Evolutionary conservation across 1,140 invertebrate genomes (phyloP).

Genomic region (Drosophila erecta): DNA sequence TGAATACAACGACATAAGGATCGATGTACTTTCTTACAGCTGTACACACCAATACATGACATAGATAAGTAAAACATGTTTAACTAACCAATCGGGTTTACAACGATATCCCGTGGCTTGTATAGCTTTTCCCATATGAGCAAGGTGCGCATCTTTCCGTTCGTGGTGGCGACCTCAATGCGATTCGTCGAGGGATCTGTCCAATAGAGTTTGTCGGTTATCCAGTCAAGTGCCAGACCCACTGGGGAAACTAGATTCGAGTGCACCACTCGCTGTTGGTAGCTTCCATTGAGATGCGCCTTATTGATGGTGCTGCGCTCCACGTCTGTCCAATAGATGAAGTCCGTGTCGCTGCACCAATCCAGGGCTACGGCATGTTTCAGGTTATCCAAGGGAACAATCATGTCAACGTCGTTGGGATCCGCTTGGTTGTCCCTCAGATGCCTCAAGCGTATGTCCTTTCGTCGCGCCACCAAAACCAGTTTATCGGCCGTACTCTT

Average conservation of each 20-base stretch:
- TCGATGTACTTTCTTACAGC: neutral
- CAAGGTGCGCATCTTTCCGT: conserved; percentile 91
- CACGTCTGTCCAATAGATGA: conserved; percentile 95
- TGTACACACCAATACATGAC: neutral
- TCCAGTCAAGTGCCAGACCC: conserved; percentile 93
- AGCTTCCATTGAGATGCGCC: conserved; percentile 91
- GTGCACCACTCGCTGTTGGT: conserved; percentile 88
- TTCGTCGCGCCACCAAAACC: conserved; percentile 92
- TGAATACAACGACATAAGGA: no score
- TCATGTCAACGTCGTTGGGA: conserved; percentile 88
- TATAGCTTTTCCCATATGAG: conserved; percentile 92
- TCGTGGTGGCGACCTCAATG: conserved; percentile 92
- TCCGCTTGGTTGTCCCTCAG: conserved; percentile 87
- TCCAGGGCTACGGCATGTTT: conserved; percentile 93
- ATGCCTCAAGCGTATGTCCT: conserved; percentile 91
- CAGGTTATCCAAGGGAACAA: conserved; percentile 92
- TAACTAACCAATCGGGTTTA: conserved; percentile 89
- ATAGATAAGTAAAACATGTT: neutral
- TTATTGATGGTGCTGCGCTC: conserved; percentile 92
- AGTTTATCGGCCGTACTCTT: conserved; percentile 90
- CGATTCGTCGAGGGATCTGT: conserved; percentile 92
- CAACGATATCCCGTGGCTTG: conserved; percentile 93
- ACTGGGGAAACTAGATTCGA: conserved; percentile 87
- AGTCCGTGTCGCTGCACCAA: conserved; percentile 92
- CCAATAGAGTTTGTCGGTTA: conserved; percentile 95